phyloP scores from a whole-genome alignment of 2,797 vertebrate genomes.

The Buphagus erythrorhynchus region DNA sequence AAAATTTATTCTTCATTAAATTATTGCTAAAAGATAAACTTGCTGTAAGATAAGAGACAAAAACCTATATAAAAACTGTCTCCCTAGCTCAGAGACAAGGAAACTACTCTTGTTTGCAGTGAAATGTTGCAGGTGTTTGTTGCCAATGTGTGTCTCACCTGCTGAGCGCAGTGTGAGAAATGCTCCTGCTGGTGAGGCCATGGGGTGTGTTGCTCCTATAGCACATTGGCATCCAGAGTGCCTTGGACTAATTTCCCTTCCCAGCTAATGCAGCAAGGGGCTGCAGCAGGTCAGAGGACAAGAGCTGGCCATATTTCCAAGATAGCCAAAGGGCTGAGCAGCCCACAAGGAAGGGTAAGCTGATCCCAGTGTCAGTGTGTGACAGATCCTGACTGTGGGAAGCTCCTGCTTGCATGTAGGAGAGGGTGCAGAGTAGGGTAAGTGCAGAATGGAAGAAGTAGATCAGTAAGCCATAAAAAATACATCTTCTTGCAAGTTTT shows the following conservation, averaged over 20 bases:
- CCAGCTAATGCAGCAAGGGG: background rate
- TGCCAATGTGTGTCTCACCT: background rate
- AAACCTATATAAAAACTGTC: background rate
- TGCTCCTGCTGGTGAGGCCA: background rate
- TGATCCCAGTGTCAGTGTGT: background rate
- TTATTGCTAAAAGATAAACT: background rate
- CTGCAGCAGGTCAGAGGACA: background rate
- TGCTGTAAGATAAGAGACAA: background rate
- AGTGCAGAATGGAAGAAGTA: background rate
- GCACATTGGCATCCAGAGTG: background rate
- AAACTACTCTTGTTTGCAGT: background rate
- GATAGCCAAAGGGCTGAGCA: background rate
- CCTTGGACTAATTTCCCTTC: background rate
- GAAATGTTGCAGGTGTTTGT: background rate
- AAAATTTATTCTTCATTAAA: background rate
- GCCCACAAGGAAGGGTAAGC: background rate
- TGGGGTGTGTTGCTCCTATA: background rate
- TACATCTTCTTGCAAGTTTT: background rate
- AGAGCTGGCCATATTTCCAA: fast-evolving
- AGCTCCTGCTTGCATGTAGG: background rate
- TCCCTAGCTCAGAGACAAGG: background rate
- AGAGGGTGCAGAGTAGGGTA: background rate
- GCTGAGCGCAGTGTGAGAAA: background rate
- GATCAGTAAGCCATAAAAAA: background rate
- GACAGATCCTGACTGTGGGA: background rate